These are phyloP conservation scores for Stichodactyla helianthus DNA, from an alignment of 64 coral and sea anemone species.

Conservation along the genomic window DNA sequence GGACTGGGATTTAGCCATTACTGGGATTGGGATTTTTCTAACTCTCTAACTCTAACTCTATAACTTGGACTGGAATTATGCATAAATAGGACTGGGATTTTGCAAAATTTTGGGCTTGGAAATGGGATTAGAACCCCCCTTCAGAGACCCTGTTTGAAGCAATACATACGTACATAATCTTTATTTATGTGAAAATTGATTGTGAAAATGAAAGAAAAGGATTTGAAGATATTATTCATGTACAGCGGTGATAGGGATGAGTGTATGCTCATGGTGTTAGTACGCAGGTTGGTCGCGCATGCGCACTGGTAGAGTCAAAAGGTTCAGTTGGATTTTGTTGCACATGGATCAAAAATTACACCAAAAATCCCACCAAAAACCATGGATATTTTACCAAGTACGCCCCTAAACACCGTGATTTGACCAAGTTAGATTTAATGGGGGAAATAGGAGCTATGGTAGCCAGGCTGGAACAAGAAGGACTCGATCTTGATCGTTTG, in stretches of 20 bases:
- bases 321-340: background rate
- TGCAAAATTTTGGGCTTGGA: too few species aligned
- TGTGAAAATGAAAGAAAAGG: background rate
- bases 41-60: too few species aligned
- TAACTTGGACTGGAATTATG: too few species aligned
- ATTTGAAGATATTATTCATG: background rate
- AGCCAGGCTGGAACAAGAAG: conserved; percentile 65
- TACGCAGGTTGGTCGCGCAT: background rate
- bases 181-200: too few species aligned
- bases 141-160: too few species aligned
- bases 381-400: background rate
- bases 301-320: background rate
- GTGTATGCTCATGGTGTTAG: background rate
- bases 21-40: too few species aligned
- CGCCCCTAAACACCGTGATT: background rate
- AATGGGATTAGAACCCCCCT: too few species aligned
- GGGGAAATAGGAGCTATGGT: conserved; percentile 91
- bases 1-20: too few species aligned
- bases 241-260: background rate
- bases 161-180: too few species aligned
- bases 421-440: conserved; percentile 47
- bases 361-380: background rate
- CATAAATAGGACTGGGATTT: too few species aligned
- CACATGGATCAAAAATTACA: background rate
- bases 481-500: conserved; percentile 63